Evolutionary conservation across 1,140 invertebrate genomes (phyloP).

Genomic region (Ostrea denselamellosa): DNA sequence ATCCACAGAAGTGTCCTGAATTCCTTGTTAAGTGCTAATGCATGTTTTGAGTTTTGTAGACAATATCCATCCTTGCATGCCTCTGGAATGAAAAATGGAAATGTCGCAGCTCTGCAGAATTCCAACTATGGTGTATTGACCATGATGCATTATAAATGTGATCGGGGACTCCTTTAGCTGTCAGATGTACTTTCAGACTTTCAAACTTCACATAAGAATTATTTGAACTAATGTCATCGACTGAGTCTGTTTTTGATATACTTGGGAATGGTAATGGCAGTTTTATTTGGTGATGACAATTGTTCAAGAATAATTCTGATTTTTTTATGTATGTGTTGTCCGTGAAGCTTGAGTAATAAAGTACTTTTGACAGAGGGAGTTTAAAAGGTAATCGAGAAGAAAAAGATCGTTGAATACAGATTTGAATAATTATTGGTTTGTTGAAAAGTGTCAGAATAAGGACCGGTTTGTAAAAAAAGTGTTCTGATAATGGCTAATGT

Average conservation of each 20-base stretch:
- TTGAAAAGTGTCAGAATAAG: no score
- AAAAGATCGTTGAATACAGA: no score
- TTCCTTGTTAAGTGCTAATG: slow-evolving; percentile 10
- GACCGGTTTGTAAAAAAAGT: no score
- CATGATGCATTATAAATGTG: background rate
- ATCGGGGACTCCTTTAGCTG: background rate
- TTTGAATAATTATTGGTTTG: no score
- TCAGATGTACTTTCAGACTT: slow-evolving; percentile 17
- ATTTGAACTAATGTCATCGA: background rate
- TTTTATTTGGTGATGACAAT: background rate
- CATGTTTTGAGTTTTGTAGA: slow-evolving; percentile 28
- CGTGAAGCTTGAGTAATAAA: slow-evolving; percentile 18
- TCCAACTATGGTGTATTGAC: background rate
- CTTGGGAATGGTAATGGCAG: background rate
- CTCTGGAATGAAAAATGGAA: background rate
- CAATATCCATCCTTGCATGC: background rate
- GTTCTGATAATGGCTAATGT: no score
- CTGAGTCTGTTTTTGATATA: background rate
- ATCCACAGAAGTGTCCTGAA: background rate
- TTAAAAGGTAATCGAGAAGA: background rate
- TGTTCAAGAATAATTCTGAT: background rate
- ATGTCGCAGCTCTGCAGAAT: background rate
- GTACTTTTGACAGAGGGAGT: slow-evolving; percentile 21
- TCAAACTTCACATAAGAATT: slow-evolving; percentile 13
- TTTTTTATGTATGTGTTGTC: background rate